phyloP scores from a whole-genome alignment of 2,888 invertebrate species.

The Cataglyphis livida region DNA sequence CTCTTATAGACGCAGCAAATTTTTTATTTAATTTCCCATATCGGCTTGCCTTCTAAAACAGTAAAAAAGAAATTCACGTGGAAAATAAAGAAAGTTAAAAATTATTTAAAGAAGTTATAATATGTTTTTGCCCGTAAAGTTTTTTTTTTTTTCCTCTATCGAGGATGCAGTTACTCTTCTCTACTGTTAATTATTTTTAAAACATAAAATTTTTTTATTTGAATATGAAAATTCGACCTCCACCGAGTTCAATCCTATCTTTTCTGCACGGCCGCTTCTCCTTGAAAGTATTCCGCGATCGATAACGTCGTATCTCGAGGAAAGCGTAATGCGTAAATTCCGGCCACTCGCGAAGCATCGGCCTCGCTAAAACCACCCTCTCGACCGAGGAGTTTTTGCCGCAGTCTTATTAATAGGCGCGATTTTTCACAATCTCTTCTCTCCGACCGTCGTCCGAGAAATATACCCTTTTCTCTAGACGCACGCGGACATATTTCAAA shows the following conservation, averaged over 20 bases:
- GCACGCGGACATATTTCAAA: constrained; percentile 72
- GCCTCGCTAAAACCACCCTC: not conserved
- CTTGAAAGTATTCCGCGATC: not conserved
- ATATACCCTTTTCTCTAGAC: constrained; percentile 24
- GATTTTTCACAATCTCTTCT: constrained; percentile 75
- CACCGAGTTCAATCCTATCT: not conserved
- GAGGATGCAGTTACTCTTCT: not conserved
- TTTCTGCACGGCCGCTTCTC: not conserved
- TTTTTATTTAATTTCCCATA: constrained; percentile 37
- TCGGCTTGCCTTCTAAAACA: not conserved
- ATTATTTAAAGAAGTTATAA: not conserved
- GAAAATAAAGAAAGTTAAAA: not conserved
- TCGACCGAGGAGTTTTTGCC: constrained; percentile 66
- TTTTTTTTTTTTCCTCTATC: not conserved
- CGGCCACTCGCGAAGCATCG: not conserved
- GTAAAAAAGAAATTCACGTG: not conserved
- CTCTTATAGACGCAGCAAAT: constrained; percentile 36
- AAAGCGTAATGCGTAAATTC: not conserved
- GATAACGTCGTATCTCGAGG: not conserved
- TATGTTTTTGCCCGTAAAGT: not conserved
- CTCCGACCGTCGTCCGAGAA: constrained; percentile 23
- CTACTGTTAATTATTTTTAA: not conserved
- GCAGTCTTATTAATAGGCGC: constrained; percentile 75
- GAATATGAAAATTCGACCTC: not conserved
- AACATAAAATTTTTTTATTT: not conserved